These are phyloP conservation scores for Heliconius melpomene DNA, from an alignment of 1,140 invertebrate species.

Conservation along the genomic window DNA sequence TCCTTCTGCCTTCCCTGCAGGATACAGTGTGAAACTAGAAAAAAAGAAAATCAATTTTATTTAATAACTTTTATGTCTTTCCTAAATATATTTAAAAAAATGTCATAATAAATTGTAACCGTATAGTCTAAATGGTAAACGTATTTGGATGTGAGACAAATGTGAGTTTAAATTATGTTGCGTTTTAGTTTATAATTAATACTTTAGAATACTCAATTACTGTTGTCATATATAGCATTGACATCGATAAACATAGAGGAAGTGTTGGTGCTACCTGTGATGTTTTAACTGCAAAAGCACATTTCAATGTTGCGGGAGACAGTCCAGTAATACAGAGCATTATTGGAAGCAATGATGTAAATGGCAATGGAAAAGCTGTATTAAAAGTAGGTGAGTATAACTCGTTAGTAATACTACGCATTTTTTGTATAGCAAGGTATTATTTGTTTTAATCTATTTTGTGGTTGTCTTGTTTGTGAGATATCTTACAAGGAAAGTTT, in stretches of 20 bases:
- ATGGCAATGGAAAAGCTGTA: constrained; percentile 28
- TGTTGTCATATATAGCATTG: constrained; percentile 32
- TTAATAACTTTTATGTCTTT: too few species aligned
- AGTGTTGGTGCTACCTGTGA: constrained; percentile 12
- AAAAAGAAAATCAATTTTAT: too few species aligned
- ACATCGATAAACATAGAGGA: constrained; percentile 25
- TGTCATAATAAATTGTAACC: neutral
- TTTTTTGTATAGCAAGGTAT: neutral
- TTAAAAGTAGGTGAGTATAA: constrained; percentile 25
- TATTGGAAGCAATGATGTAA: constrained; percentile 20
- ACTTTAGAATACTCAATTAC: too few species aligned
- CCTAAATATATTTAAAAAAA: too few species aligned
- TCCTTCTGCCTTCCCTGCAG: neutral
- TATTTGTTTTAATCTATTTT: neutral
- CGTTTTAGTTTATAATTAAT: too few species aligned
- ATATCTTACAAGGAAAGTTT: neutral
- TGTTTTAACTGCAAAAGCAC: constrained; percentile 15
- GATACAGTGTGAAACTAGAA: neutral
- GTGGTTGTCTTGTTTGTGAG: neutral
- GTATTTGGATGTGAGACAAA: too few species aligned
- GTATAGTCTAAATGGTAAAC: too few species aligned
- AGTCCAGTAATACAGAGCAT: constrained; percentile 18
- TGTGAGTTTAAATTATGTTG: too few species aligned
- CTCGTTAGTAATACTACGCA: too few species aligned
- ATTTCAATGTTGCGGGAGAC: constrained; percentile 13